phyloP scores from a whole-genome alignment of 2,113 vertebrate genomes.

The Cnemophilus loriae region DNA sequence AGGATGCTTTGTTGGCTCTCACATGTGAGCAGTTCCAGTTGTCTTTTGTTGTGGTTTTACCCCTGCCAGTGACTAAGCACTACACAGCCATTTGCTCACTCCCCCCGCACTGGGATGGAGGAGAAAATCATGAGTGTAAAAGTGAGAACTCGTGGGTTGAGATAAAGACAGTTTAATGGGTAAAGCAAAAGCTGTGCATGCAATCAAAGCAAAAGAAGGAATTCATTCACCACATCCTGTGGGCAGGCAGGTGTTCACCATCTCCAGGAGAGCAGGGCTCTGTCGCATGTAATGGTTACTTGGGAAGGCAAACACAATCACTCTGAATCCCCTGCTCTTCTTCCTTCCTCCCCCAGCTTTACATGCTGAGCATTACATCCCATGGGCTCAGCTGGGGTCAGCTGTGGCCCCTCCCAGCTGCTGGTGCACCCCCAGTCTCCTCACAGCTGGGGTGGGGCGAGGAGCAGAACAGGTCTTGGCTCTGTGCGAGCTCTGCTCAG shows the following conservation, averaged over 20 bases:
- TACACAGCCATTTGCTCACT: background rate
- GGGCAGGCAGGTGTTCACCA: background rate
- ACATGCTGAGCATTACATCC: accelerated
- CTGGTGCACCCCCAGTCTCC: background rate
- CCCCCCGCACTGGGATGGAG: background rate
- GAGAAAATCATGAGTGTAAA: background rate
- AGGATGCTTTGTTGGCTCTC: background rate
- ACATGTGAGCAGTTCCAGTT: background rate
- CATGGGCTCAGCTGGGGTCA: background rate
- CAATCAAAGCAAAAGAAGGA: background rate
- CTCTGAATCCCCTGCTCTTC: no score
- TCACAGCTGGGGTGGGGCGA: accelerated
- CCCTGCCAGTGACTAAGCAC: background rate
- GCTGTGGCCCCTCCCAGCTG: background rate
- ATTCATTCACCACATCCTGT: background rate
- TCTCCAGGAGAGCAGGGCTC: background rate
- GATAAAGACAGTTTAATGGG: background rate
- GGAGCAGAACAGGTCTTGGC: background rate
- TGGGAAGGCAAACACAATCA: background rate
- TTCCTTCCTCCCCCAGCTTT: background rate
- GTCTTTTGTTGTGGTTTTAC: background rate
- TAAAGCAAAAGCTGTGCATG: background rate
- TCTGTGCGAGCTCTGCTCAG: background rate
- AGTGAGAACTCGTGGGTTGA: background rate
- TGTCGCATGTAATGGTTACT: accelerated